Conservation (phyloP, 2,797 vertebrate genomes). For the Sebastes itinus region DNA sequence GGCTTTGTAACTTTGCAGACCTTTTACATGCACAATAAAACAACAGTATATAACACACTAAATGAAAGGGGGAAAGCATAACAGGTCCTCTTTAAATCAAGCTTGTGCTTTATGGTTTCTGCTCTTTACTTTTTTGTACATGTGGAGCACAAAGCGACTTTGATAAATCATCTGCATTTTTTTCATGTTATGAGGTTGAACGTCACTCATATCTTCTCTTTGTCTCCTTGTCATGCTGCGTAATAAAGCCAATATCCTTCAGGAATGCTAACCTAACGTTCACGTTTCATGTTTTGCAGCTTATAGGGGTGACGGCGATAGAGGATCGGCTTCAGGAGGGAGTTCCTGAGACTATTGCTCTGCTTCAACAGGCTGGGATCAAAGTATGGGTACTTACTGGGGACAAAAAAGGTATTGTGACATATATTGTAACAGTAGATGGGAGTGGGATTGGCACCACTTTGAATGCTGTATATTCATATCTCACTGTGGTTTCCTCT, state of each 20-base stretch:
- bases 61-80: too few relatives aligned
- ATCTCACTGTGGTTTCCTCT: neutral
- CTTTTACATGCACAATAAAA: too few relatives aligned
- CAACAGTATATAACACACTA: too few relatives aligned
- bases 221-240: neutral
- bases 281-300: conserved; percentile 71
- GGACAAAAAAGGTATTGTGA: conserved; percentile 92
- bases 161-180: neutral
- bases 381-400: conserved; percentile 96
- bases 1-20: too few relatives aligned
- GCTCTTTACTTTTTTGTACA: neutral
- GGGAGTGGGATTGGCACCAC: neutral
- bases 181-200: neutral
- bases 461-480: neutral
- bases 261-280: neutral
- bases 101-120: neutral
- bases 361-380: conserved; percentile 87
- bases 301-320: conserved; percentile 93
- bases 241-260: neutral
- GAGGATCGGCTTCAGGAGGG: conserved; percentile 93
- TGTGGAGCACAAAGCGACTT: neutral
- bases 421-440: neutral
- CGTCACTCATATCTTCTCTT: neutral
- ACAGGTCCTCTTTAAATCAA: neutral
- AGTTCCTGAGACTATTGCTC: conserved; percentile 90